A percentile compares a stretch with the other conserved stretches of the same genome.
Conservation (phyloP, 2,888 invertebrate species). For the Glaucopsyche alexis region DNA sequence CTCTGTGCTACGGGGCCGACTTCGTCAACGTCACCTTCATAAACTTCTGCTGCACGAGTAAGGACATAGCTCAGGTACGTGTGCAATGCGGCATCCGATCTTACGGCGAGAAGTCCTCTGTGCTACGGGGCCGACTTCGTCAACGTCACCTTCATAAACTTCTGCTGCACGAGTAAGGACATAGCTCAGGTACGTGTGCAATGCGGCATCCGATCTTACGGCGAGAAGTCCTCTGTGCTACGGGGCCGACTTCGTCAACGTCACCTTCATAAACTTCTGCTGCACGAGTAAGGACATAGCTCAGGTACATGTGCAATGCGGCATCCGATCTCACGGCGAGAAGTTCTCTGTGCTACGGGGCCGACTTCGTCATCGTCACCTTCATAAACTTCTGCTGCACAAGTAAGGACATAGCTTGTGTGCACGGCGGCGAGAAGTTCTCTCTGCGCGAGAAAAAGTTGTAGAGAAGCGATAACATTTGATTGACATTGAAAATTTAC, state of each 20-base stretch:
- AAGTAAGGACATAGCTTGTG: conserved; percentile 92
- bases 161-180: conserved; percentile 94
- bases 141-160: conserved; percentile 94
- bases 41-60: conserved; percentile 95
- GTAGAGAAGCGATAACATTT: too few species aligned
- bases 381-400: conserved; percentile 97
- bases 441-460: conserved; percentile 72
- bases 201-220: too few species aligned
- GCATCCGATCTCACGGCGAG: too few species aligned
- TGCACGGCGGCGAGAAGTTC: too few species aligned
- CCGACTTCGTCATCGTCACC: conserved; percentile 95
- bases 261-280: conserved; percentile 96
- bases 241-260: conserved; percentile 95
- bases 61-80: conserved; percentile 91
- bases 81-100: too few species aligned
- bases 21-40: conserved; percentile 95
- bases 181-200: conserved; percentile 93
- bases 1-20: conserved; percentile 93
- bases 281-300: conserved; percentile 94
- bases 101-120: conserved; percentile 53
- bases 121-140: conserved; percentile 96
- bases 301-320: too few species aligned
- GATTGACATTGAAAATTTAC: too few species aligned
- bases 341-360: conserved; percentile 94
- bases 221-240: too few species aligned